Evolutionary conservation across 1,140 invertebrate genomes (phyloP).

Genomic region (Phthorimaea operculella): DNA sequence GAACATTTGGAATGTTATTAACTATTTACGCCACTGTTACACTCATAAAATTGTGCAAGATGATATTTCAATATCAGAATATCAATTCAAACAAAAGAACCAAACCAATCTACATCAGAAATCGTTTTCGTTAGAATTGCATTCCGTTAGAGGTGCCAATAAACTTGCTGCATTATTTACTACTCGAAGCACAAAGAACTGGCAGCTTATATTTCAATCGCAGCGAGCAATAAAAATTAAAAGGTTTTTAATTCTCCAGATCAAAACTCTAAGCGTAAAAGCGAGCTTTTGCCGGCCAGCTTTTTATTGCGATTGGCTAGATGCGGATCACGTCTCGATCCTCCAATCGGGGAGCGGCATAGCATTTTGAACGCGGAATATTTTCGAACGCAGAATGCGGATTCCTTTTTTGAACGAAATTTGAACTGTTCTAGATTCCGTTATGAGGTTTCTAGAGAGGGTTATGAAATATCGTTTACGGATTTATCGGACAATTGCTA

Average conservation of each 20-base stretch:
- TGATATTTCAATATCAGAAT: too few relatives aligned
- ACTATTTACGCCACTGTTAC: too few relatives aligned
- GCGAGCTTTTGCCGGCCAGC: slow-evolving; percentile 9
- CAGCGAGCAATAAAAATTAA: background rate
- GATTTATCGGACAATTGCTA: too few relatives aligned
- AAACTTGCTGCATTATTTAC: too few relatives aligned
- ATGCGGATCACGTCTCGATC: slow-evolving; percentile 20
- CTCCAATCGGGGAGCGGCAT: slow-evolving; percentile 14
- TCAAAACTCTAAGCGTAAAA: background rate
- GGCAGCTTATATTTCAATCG: too few relatives aligned
- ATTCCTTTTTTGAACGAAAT: slow-evolving; percentile 11
- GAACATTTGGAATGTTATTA: too few relatives aligned
- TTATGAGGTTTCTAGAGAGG: slow-evolving; percentile 9
- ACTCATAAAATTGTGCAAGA: too few relatives aligned
- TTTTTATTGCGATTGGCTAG: slow-evolving; percentile 22
- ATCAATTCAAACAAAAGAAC: too few relatives aligned
- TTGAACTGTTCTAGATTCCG: slow-evolving; percentile 12
- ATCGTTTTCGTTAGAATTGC: too few relatives aligned
- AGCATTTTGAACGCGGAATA: slow-evolving; percentile 11
- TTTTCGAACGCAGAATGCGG: background rate
- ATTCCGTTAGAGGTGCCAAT: too few relatives aligned
- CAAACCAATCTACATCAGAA: too few relatives aligned
- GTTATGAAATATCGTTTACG: slow-evolving; percentile 18
- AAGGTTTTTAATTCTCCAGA: background rate
- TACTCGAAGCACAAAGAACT: too few relatives aligned